These are phyloP conservation scores for Patella ulyssiponensis DNA, from an alignment of 2,888 invertebrate genomes.

Conservation along the genomic window DNA sequence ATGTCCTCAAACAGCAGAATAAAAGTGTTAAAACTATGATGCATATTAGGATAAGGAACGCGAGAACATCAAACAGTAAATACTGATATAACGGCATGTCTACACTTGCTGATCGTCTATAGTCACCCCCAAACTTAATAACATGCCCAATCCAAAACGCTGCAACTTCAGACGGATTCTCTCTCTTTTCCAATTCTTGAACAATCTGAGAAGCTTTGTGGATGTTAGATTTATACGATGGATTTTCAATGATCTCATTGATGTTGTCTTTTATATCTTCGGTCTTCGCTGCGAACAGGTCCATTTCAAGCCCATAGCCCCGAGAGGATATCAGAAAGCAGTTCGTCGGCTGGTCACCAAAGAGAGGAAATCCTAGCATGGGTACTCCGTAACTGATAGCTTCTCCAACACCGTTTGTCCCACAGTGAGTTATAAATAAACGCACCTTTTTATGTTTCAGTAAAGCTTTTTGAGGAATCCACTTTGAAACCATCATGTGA, in stretches of 20 bases:
- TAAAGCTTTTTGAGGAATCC: constrained; percentile 55
- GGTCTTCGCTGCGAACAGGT: constrained; percentile 32
- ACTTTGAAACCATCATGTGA: constrained; percentile 31
- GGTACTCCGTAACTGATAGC: constrained; percentile 54
- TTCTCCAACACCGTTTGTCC: constrained; percentile 51
- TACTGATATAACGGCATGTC: constrained; percentile 51
- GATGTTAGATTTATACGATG: constrained; percentile 36
- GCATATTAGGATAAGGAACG: constrained; percentile 1
- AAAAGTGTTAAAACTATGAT: too few relatives aligned
- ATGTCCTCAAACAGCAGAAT: too few relatives aligned
- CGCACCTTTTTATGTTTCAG: constrained; percentile 47
- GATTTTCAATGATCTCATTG: constrained; percentile 33
- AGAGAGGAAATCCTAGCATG: constrained; percentile 46
- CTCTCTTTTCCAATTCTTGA: constrained; percentile 24
- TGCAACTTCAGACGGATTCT: constrained; percentile 43
- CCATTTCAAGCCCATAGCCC: constrained; percentile 44
- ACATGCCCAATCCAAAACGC: constrained; percentile 59
- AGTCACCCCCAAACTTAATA: constrained; percentile 49
- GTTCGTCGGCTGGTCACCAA: constrained; percentile 47
- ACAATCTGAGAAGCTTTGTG: constrained; percentile 38
- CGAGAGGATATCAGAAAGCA: constrained; percentile 37
- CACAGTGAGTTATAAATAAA: constrained; percentile 55
- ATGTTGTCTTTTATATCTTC: constrained; percentile 36
- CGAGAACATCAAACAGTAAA: constrained; percentile 45
- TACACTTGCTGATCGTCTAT: constrained; percentile 43